Conservation (phyloP, 2,113 vertebrate species). For the Pedionomus torquatus region DNA sequence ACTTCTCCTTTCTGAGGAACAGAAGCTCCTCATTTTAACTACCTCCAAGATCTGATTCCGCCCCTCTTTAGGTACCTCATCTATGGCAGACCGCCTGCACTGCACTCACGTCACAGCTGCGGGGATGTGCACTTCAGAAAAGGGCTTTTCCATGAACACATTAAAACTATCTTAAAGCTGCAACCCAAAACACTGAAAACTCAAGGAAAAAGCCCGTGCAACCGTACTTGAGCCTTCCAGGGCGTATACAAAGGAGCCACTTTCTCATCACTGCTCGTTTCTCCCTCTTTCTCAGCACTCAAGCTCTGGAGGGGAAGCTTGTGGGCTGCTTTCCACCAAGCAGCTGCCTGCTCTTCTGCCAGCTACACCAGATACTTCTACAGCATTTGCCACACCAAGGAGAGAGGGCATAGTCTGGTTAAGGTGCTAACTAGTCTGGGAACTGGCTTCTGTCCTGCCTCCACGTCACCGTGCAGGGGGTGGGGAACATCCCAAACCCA, state of each 20-base stretch:
- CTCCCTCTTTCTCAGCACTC: background rate
- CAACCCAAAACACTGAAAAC: background rate
- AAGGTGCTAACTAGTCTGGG: background rate
- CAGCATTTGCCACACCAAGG: background rate
- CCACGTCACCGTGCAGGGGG: background rate
- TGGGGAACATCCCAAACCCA: too few relatives aligned
- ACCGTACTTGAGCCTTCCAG: background rate
- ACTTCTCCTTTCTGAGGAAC: background rate
- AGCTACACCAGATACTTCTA: background rate
- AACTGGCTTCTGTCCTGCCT: background rate
- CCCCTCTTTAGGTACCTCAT: background rate
- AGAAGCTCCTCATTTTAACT: background rate
- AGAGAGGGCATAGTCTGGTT: background rate
- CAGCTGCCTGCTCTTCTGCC: background rate
- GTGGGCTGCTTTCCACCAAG: background rate
- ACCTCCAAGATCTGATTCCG: background rate
- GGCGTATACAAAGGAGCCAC: background rate
- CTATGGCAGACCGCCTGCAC: background rate
- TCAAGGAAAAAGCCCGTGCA: background rate
- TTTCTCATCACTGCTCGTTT: background rate
- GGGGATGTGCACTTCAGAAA: background rate
- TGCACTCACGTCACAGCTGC: rapidly evolving
- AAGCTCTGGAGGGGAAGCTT: background rate
- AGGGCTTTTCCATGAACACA: background rate
- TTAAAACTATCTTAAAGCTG: background rate